Percentiles rank a stretch among this genome's conserved stretches.
Conservation (phyloP, 2,888 invertebrate species). For the Epirrhoe alternata region DNA sequence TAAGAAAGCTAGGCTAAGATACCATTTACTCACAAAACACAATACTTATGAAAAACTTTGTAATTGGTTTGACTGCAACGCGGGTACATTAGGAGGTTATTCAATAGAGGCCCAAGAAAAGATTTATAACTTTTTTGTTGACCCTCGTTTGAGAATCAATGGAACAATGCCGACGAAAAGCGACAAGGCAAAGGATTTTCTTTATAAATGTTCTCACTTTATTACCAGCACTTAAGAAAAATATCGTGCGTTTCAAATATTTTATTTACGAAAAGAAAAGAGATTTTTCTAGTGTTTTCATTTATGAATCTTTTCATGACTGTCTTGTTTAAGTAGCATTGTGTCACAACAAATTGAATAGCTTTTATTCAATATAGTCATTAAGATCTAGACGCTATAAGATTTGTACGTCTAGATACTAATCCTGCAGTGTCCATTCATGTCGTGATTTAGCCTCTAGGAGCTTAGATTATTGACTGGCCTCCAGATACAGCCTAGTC, state of each 20-base stretch:
- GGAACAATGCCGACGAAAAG: conserved; percentile 31
- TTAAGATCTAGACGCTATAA: background rate
- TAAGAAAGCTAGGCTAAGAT: no score
- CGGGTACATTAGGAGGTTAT: conserved; percentile 39
- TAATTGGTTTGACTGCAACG: conserved; percentile 7
- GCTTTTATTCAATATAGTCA: background rate
- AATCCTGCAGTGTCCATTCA: background rate
- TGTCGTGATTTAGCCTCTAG: no score
- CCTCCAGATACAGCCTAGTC: no score
- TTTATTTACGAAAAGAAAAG: conserved; percentile 49
- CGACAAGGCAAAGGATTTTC: conserved; percentile 22
- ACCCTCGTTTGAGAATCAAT: conserved; percentile 29
- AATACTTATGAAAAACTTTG: no score
- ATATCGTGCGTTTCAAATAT: conserved; percentile 34
- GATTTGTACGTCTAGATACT: background rate
- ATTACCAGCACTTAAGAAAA: conserved; percentile 1
- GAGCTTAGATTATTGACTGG: no score
- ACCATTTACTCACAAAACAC: no score
- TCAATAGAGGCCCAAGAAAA: conserved; percentile 41
- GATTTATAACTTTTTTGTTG: conserved; percentile 42
- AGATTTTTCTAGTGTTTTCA: background rate
- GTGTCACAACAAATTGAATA: no score
- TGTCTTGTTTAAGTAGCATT: no score
- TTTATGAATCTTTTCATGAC: background rate
- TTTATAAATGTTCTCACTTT: conserved; percentile 25